Evolutionary conservation across 92 coral and sea anemone genomes (phyloP).

Genomic region (Parazoanthus atlanticus): DNA sequence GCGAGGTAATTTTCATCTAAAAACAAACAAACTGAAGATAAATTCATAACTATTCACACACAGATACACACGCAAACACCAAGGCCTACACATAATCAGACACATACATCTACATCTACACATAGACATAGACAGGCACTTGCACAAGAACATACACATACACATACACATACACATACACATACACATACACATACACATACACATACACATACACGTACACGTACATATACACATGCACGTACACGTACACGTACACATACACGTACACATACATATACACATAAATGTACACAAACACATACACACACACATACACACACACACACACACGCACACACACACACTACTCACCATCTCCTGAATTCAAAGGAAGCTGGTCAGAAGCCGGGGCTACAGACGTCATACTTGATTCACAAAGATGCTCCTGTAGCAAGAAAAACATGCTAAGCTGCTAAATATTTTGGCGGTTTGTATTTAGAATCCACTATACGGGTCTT

Average conservation of each 20-base stretch:
- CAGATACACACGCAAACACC: too few species aligned
- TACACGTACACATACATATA: not conserved
- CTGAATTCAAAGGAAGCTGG: constrained; percentile 6
- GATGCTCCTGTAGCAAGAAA: not conserved
- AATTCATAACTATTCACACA: too few species aligned
- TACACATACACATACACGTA: too few species aligned
- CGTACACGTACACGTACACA: not conserved
- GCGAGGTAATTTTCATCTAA: not conserved
- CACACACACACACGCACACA: not conserved
- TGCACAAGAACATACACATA: too few species aligned
- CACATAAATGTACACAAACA: too few species aligned
- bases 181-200: too few species aligned
- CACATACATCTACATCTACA: too few species aligned
- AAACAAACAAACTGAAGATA: too few species aligned
- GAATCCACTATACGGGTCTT: not conserved
- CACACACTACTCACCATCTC: not conserved
- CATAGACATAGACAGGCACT: too few species aligned
- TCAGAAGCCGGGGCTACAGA: constrained; percentile 10
- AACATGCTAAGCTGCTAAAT: not conserved
- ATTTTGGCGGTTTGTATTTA: not conserved
- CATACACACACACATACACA: not conserved
- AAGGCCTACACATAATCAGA: too few species aligned
- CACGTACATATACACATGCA: too few species aligned
- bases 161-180: too few species aligned
- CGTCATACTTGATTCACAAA: not conserved